Evolutionary conservation across 2,113 vertebrate genomes (phyloP).

Genomic region (Cyrtonyx montezumae): DNA sequence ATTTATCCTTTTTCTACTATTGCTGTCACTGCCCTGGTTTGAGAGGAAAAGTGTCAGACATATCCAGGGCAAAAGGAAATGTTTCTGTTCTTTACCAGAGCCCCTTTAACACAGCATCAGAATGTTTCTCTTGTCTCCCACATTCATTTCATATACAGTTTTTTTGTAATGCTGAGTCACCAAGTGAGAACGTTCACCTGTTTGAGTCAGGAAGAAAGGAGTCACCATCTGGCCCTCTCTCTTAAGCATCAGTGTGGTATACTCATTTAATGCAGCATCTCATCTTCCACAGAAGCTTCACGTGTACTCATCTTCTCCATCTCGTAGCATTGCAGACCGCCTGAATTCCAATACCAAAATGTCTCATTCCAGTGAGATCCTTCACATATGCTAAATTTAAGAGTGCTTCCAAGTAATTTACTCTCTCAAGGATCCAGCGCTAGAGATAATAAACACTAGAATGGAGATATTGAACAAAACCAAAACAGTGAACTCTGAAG

Average conservation of each 20-base stretch:
- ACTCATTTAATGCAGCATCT: not conserved
- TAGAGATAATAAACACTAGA: constrained; percentile 69
- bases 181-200: not conserved
- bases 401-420: constrained; percentile 17
- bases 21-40: not conserved
- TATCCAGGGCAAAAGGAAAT: not conserved
- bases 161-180: not conserved
- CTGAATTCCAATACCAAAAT: not conserved
- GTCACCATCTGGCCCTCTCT: not conserved
- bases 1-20: not conserved
- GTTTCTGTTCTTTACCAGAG: not conserved
- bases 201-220: not conserved
- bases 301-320: not conserved
- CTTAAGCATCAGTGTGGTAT: not conserved
- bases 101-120: not conserved
- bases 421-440: constrained; percentile 18
- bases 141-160: not conserved
- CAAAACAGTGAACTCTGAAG: constrained; percentile 31
- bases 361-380: constrained; percentile 42
- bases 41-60: not conserved
- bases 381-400: constrained; percentile 40
- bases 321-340: fast-evolving
- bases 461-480: constrained; percentile 39
- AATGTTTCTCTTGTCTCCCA: not conserved
- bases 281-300: not conserved